These are phyloP conservation scores for Rynchops niger DNA, from an alignment of 2,113 vertebrate species.

Conservation along the genomic window DNA sequence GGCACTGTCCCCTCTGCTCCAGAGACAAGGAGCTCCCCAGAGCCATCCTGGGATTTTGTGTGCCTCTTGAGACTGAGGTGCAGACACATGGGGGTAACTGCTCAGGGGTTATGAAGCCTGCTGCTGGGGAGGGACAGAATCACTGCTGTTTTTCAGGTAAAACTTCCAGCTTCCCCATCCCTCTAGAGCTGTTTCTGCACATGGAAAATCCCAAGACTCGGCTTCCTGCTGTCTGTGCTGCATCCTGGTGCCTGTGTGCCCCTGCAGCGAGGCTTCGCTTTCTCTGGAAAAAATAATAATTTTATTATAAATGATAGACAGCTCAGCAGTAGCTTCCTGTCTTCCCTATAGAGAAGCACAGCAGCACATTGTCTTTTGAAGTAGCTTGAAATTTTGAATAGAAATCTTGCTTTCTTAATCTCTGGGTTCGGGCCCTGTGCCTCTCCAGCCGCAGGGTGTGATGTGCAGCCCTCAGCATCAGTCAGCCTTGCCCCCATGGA, in stretches of 20 bases:
- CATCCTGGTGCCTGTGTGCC: not conserved
- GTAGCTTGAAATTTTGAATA: not conserved
- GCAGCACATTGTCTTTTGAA: not conserved
- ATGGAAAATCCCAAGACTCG: not conserved
- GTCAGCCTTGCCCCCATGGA: not conserved
- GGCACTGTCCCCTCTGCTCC: not conserved
- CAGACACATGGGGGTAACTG: not conserved
- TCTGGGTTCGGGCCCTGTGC: not conserved
- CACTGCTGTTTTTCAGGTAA: not conserved
- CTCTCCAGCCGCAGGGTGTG: not conserved
- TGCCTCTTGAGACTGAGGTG: not conserved
- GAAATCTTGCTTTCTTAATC: not conserved
- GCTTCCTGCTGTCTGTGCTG: not conserved
- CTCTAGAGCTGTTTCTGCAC: not conserved
- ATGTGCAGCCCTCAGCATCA: not conserved
- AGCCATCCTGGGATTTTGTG: not conserved
- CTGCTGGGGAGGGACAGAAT: not conserved
- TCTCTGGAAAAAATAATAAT: not conserved
- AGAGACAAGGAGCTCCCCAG: not conserved
- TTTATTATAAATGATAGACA: not conserved
- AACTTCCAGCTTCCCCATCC: not conserved
- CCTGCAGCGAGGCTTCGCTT: not conserved
- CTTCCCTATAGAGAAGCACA: not conserved
- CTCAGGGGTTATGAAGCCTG: accelerated
- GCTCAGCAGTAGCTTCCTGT: not conserved